Conservation (phyloP, 1,140 invertebrate genomes). For the Heliconius himera region DNA sequence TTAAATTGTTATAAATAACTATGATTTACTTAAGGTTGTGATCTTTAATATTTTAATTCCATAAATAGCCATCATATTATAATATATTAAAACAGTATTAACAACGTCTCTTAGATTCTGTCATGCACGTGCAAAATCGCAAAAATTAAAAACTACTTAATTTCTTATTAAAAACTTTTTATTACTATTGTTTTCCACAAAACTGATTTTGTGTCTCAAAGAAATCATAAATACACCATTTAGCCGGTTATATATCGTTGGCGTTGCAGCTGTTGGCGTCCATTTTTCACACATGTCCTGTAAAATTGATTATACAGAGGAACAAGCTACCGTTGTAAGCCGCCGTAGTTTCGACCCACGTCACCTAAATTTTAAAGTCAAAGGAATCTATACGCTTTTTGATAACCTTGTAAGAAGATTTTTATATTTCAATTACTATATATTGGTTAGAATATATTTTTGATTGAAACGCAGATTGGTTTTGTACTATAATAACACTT, state of each 20-base stretch:
- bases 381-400: background rate
- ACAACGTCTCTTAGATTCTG: background rate
- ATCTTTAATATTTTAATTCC: background rate
- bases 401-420: background rate
- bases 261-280: constrained; percentile 43
- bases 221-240: constrained; percentile 45
- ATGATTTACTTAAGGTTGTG: background rate
- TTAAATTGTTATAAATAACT: too few relatives aligned
- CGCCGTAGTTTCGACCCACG: constrained; percentile 1
- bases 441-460: constrained; percentile 21
- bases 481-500: constrained; percentile 65
- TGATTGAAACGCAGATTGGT: constrained; percentile 43
- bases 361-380: background rate
- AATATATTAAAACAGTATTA: background rate
- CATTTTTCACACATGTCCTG: constrained; percentile 59
- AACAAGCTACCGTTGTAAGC: constrained; percentile 31
- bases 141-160: background rate
- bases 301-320: constrained; percentile 54
- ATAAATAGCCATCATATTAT: background rate
- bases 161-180: too few relatives aligned
- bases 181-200: background rate
- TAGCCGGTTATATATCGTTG: constrained; percentile 52
- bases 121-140: background rate
- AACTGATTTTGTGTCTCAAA: constrained; percentile 39
- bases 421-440: background rate